phyloP scores from a whole-genome alignment of 2,113 vertebrate species.

The Grantiella picta region DNA sequence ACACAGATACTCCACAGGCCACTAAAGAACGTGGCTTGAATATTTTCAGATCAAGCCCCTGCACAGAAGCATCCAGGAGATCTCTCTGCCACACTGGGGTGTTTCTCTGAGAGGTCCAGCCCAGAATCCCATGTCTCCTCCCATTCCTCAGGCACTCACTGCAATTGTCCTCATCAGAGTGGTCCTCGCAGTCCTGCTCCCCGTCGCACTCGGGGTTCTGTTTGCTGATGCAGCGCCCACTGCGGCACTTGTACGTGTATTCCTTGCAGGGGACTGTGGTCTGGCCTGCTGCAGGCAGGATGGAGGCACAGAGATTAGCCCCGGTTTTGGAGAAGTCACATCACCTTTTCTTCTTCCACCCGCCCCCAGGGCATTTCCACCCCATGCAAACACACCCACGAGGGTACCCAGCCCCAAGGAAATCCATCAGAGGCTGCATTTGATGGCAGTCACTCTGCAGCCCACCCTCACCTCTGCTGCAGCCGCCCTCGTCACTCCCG shows the following conservation, averaged over 20 bases:
- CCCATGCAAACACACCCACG: background rate
- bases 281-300: background rate
- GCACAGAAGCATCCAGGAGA: background rate
- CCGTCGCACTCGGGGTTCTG: slow-evolving; percentile 86
- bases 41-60: background rate
- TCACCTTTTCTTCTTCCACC: background rate
- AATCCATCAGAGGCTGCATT: accelerated
- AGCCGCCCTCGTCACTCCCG: slow-evolving; percentile 80
- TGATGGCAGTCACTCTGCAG: background rate
- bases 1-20: accelerated
- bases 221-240: slow-evolving; percentile 79
- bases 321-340: accelerated
- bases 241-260: slow-evolving; percentile 79
- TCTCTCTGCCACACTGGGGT: background rate
- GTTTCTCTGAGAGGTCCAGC: background rate
- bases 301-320: background rate
- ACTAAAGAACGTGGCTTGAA: background rate
- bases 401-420: background rate
- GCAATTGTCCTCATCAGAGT: slow-evolving; percentile 84
- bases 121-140: background rate
- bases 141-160: slow-evolving; percentile 61
- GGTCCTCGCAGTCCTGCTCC: slow-evolving; percentile 78
- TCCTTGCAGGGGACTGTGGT: slow-evolving; percentile 61
- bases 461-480: slow-evolving; percentile 66
- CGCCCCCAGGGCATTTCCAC: background rate